Conservation (phyloP, 2,888 invertebrate species). For the Parochlus steinenii region DNA sequence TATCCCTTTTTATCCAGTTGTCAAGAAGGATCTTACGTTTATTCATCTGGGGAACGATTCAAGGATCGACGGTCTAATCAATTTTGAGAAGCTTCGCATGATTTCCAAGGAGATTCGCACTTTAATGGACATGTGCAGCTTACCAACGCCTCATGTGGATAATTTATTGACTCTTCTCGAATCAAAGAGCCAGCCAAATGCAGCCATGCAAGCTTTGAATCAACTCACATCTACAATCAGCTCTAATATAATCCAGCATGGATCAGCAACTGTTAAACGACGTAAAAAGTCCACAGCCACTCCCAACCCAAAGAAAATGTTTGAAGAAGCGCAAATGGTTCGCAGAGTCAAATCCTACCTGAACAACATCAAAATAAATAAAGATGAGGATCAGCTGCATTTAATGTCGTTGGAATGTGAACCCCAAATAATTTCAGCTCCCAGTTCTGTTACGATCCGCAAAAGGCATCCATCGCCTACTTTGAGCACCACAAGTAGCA, state of each 20-base stretch:
- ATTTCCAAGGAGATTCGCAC: slow-evolving; percentile 90
- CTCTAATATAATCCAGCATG: slow-evolving; percentile 20
- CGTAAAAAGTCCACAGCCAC: slow-evolving; percentile 79
- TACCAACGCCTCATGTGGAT: slow-evolving; percentile 41
- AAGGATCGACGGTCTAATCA: slow-evolving; percentile 71
- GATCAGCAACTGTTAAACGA: slow-evolving; percentile 74
- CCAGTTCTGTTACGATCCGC: slow-evolving; percentile 36
- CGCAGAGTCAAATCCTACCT: slow-evolving; percentile 91
- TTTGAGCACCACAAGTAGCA: slow-evolving; percentile 79
- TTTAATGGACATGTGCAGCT: slow-evolving; percentile 88
- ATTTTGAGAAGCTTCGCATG: slow-evolving; percentile 97
- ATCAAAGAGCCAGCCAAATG: slow-evolving; percentile 69
- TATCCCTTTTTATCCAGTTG: slow-evolving; percentile 82
- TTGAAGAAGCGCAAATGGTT: slow-evolving; percentile 98
- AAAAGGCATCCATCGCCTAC: slow-evolving; percentile 86
- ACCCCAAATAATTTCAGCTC: slow-evolving; percentile 37
- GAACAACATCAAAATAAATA: slow-evolving; percentile 77
- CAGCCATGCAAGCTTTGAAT: slow-evolving; percentile 76
- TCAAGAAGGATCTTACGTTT: slow-evolving; percentile 91
- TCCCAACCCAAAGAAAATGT: slow-evolving; percentile 95
- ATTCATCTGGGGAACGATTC: slow-evolving; percentile 95
- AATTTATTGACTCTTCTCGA: slow-evolving; percentile 74
- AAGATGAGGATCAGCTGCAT: slow-evolving; percentile 80
- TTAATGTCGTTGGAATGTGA: slow-evolving; percentile 84
- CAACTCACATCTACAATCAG: slow-evolving; percentile 64